Evolutionary conservation across 2,888 invertebrate genomes (phyloP).

Genomic region (Spisula solida): DNA sequence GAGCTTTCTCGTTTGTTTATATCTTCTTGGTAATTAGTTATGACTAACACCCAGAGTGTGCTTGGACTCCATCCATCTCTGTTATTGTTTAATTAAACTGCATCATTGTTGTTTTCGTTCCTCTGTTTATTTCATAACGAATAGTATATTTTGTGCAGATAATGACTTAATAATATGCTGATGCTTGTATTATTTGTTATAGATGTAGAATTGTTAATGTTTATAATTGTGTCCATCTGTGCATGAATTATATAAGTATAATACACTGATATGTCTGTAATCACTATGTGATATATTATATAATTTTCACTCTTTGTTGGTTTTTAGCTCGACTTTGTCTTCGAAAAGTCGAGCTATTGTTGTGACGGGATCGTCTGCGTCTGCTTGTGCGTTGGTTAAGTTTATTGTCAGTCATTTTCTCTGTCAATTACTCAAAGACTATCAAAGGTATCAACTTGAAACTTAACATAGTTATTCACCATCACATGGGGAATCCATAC

Average conservation of each 20-base stretch:
- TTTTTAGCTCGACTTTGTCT: too few relatives aligned
- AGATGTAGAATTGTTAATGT: not conserved
- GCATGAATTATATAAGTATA: not conserved
- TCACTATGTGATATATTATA: too few relatives aligned
- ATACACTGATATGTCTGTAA: too few relatives aligned
- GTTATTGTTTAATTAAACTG: constrained; percentile 3
- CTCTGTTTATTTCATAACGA: not conserved
- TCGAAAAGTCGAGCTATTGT: too few relatives aligned
- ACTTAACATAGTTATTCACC: too few relatives aligned
- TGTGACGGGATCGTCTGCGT: too few relatives aligned
- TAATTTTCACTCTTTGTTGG: too few relatives aligned
- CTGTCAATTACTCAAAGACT: too few relatives aligned
- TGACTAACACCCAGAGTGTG: not conserved
- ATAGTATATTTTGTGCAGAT: not conserved
- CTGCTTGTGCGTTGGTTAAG: too few relatives aligned
- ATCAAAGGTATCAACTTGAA: too few relatives aligned
- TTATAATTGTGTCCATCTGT: not conserved
- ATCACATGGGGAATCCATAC: too few relatives aligned
- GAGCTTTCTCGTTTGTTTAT: constrained; percentile 10
- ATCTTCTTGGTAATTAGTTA: not conserved
- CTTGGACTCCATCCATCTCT: not conserved
- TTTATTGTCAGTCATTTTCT: too few relatives aligned
- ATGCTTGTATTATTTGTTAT: not conserved
- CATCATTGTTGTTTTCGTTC: not conserved
- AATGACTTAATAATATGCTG: not conserved